Evolutionary conservation across 2,888 invertebrate species (phyloP).

Genomic region (Neuroscelio doddi): DNA sequence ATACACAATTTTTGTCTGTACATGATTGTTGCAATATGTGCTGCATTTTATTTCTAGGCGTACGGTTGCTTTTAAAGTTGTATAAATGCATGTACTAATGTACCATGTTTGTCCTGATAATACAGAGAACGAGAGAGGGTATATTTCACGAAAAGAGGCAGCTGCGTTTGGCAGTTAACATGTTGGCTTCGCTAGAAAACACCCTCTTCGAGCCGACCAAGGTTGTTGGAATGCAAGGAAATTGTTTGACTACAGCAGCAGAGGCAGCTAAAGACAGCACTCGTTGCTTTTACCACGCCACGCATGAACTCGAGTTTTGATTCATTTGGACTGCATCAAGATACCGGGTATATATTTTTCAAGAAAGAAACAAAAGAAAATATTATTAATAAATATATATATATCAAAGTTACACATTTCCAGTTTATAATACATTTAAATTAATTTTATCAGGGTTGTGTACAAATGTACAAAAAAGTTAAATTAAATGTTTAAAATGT

Average conservation of each 20-base stretch:
- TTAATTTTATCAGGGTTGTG: no score
- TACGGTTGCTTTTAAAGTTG: no score
- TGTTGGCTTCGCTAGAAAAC: constrained; percentile 8
- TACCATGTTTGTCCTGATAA: constrained; percentile 9
- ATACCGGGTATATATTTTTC: not conserved
- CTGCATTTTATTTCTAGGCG: no score
- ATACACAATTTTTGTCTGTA: not conserved
- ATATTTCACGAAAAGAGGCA: constrained; percentile 11
- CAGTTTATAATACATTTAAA: no score
- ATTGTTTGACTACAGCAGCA: not conserved
- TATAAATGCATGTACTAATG: constrained; percentile 12
- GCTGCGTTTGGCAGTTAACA: constrained; percentile 9
- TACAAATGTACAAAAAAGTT: no score
- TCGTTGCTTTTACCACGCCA: not conserved
- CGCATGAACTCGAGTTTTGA: constrained; percentile 5
- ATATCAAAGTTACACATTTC: no score
- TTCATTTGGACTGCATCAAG: not conserved
- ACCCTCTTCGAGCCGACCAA: constrained; percentile 2
- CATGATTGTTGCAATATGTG: no score
- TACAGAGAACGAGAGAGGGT: constrained; percentile 1
- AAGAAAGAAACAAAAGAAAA: no score
- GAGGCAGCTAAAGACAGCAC: not conserved
- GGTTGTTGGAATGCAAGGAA: constrained; percentile 7
- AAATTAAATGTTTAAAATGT: no score
- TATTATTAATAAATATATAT: no score